phyloP scores from a whole-genome alignment of 2,888 invertebrate genomes.

The Tenthredo mesomela region DNA sequence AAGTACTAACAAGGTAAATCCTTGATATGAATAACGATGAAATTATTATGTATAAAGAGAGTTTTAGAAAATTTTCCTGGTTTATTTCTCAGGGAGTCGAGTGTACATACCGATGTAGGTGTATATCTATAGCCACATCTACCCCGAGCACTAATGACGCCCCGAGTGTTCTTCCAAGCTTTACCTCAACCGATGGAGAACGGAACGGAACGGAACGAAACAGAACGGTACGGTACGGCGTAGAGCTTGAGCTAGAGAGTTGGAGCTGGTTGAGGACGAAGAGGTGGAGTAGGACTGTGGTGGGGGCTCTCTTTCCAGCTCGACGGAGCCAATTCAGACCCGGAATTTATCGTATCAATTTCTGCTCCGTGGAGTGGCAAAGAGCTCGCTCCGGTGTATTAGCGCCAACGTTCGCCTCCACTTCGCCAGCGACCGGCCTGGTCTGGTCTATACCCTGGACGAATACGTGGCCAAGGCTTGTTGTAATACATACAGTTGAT shows the following conservation, averaged over 20 bases:
- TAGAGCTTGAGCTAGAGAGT: slow-evolving; percentile 56
- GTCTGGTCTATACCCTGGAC: neutral
- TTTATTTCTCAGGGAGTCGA: neutral
- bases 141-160: neutral
- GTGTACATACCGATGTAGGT: neutral
- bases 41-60: neutral
- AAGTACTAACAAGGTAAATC: neutral
- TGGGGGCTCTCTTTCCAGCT: slow-evolving; percentile 79
- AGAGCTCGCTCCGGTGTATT: slow-evolving; percentile 79
- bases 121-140: neutral
- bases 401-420: slow-evolving; percentile 74
- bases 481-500: slow-evolving; percentile 8
- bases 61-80: neutral
- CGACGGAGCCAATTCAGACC: slow-evolving; percentile 82
- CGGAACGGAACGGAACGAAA: neutral
- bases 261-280: slow-evolving; percentile 57
- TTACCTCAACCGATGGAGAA: slow-evolving; percentile 1
- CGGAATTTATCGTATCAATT: slow-evolving; percentile 84
- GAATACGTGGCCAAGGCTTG: slow-evolving; percentile 16
- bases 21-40: neutral
- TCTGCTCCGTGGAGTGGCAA: slow-evolving; percentile 83
- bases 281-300: slow-evolving; percentile 55
- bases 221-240: neutral
- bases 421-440: slow-evolving; percentile 22
- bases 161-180: slow-evolving; percentile 13